phyloP scores from a whole-genome alignment of 30 jellyfish, hydroid and myxozoan genomes.

The Aurelia aurita region DNA sequence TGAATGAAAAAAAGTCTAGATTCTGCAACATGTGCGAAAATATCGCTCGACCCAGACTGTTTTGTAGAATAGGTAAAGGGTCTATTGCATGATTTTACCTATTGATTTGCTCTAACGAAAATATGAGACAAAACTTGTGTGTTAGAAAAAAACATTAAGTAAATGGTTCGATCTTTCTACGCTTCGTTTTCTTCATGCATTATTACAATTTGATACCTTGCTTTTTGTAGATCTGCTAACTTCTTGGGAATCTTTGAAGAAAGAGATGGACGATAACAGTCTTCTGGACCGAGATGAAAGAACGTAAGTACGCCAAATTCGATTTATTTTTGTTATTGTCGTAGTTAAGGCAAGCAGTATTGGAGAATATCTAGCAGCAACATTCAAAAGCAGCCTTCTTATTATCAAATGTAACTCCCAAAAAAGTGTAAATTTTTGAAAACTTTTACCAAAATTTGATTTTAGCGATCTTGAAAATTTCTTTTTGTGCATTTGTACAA shows the following conservation, averaged over 20 bases:
- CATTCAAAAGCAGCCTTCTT: too few relatives aligned
- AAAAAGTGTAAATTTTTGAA: too few relatives aligned
- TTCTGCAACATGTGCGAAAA: neutral
- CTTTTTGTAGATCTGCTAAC: slow-evolving; percentile 19
- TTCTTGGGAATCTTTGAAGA: slow-evolving; percentile 52
- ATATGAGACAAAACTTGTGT: too few relatives aligned
- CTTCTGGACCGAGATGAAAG: slow-evolving; percentile 32
- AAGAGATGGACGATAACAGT: slow-evolving; percentile 27
- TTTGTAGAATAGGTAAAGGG: neutral
- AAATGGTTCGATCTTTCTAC: too few relatives aligned
- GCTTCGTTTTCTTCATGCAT: neutral
- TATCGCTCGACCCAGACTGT: neutral
- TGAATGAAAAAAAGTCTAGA: too few relatives aligned
- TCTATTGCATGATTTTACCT: neutral
- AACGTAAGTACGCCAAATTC: neutral
- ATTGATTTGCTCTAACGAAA: neutral
- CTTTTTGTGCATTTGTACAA: too few relatives aligned
- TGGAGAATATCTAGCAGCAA: too few relatives aligned
- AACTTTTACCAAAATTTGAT: too few relatives aligned
- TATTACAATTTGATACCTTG: neutral
- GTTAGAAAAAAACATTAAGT: too few relatives aligned
- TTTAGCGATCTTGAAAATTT: too few relatives aligned
- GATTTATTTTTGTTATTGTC: neutral
- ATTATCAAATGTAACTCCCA: too few relatives aligned
- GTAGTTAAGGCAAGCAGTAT: too few relatives aligned